Evolutionary conservation across 2,113 vertebrate species (phyloP).

Genomic region (Toxotes jaculatrix): DNA sequence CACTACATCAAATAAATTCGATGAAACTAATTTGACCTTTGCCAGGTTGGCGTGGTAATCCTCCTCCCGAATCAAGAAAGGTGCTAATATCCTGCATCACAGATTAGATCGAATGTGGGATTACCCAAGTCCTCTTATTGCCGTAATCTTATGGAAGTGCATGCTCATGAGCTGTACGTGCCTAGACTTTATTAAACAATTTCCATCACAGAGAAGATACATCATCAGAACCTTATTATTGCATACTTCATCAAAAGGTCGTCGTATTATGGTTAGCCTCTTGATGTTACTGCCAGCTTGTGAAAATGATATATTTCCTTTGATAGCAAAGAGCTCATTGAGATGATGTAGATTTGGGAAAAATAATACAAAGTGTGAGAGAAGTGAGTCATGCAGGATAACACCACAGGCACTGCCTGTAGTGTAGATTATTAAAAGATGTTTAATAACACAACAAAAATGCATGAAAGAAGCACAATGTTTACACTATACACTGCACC

Average conservation of each 20-base stretch:
- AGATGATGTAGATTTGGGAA: background rate
- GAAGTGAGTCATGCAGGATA: background rate
- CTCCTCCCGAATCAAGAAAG: constrained; percentile 28
- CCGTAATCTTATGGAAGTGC: constrained; percentile 9
- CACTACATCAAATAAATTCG: constrained; percentile 33
- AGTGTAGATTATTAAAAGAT: background rate
- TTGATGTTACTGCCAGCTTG: background rate
- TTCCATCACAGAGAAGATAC: constrained; percentile 24
- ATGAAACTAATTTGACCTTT: constrained; percentile 66
- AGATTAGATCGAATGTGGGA: constrained; percentile 34
- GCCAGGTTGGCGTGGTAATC: constrained; percentile 47
- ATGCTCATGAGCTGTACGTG: constrained; percentile 7
- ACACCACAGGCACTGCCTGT: background rate
- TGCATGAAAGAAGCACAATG: background rate
- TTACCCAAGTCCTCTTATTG: constrained; percentile 39
- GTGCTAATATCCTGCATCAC: constrained; percentile 34
- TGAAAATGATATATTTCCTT: background rate
- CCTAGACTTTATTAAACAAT: constrained; percentile 44
- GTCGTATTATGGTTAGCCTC: constrained; percentile 9
- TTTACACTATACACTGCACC: background rate
- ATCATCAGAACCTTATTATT: constrained; percentile 6
- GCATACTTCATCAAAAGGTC: constrained; percentile 35
- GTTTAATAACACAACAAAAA: background rate
- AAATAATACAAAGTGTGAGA: background rate
- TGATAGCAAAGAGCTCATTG: background rate